Percentiles rank a stretch among this genome's conserved stretches.
These are phyloP conservation scores for Lepidurus apus DNA, from an alignment of 1,140 invertebrate genomes.

Conservation along the genomic window DNA sequence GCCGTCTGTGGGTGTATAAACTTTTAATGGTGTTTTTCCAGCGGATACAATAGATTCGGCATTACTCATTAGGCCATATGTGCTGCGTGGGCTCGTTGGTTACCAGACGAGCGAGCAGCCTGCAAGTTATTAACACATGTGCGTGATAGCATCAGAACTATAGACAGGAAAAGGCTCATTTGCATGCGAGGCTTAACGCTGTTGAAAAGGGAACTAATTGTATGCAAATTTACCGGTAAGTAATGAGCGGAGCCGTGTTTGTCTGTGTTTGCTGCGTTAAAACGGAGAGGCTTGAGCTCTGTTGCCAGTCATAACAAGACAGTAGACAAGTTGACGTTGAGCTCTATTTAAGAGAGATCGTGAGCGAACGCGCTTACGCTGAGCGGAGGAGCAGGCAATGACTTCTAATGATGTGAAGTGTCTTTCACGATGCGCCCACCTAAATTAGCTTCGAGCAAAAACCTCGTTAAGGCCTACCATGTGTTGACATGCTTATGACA, in stretches of 20 bases:
- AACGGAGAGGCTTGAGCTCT: neutral
- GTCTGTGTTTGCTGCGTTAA: neutral
- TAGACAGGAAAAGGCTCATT: neutral
- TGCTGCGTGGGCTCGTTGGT: neutral
- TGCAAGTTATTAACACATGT: neutral
- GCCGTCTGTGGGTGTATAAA: neutral
- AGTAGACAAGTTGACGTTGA: neutral
- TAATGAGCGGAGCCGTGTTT: neutral
- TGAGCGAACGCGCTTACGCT: neutral
- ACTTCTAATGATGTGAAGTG: neutral
- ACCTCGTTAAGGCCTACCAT: neutral
- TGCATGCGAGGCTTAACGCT: neutral
- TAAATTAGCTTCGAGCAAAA: neutral
- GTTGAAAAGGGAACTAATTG: slow-evolving; percentile 15
- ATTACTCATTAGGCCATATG: slow-evolving; percentile 5
- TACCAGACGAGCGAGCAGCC: neutral
- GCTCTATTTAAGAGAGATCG: neutral
- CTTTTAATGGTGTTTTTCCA: neutral
- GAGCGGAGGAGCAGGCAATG: neutral
- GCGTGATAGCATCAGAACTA: neutral
- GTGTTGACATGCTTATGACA: neutral
- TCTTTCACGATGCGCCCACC: neutral
- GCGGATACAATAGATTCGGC: neutral
- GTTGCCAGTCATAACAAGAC: slow-evolving; percentile 16
- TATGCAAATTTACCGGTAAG: slow-evolving; percentile 15